Evolutionary conservation across 1,140 invertebrate species (phyloP).

Genomic region (Sweltsa coloradensis): DNA sequence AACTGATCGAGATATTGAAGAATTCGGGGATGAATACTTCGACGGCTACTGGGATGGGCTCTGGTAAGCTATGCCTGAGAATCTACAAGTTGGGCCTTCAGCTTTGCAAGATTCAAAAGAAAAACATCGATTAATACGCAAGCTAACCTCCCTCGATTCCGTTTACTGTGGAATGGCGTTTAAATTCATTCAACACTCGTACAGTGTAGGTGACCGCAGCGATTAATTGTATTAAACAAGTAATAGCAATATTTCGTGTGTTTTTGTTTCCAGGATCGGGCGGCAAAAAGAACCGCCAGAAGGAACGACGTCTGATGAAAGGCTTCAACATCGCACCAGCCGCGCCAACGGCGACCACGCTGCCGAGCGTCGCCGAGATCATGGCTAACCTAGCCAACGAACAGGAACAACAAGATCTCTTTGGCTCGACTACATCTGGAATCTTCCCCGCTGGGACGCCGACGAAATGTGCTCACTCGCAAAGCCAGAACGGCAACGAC

Average conservation of each 20-base stretch:
- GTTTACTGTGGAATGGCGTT: neutral
- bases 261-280: constrained; percentile 50
- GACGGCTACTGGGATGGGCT: constrained; percentile 57
- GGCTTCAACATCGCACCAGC: constrained; percentile 78
- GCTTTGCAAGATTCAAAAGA: too few species aligned
- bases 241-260: neutral
- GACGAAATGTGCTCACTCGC: constrained; percentile 25
- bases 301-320: constrained; percentile 84
- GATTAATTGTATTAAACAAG: neutral
- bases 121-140: too few species aligned
- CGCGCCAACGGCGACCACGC: constrained; percentile 39
- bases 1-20: constrained; percentile 89
- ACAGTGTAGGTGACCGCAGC: too few species aligned
- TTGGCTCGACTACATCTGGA: constrained; percentile 32
- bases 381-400: constrained; percentile 47
- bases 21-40: constrained; percentile 87
- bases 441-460: constrained; percentile 31
- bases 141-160: too few species aligned
- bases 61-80: constrained; percentile 46
- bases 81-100: too few species aligned
- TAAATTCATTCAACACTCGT: neutral
- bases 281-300: constrained; percentile 86
- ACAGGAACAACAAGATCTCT: constrained; percentile 27
- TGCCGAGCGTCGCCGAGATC: constrained; percentile 64
- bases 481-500: neutral